These are phyloP conservation scores for Vanessa tameamea DNA, from an alignment of 1,140 invertebrate species.

Conservation along the genomic window DNA sequence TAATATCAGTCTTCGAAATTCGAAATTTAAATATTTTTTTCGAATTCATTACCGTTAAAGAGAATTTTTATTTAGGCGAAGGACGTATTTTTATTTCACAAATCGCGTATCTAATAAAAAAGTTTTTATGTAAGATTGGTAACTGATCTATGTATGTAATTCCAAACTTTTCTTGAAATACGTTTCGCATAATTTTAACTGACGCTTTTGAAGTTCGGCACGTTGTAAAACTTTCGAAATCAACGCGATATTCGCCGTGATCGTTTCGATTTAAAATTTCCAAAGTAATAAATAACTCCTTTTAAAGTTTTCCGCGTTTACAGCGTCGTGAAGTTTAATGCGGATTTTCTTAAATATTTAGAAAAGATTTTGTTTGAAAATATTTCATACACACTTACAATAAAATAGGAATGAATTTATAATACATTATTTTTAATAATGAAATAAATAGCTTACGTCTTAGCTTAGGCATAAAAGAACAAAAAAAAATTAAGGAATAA, in stretches of 20 bases:
- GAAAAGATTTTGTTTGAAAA: background rate
- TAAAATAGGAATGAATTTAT: too few relatives aligned
- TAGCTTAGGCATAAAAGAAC: too few relatives aligned
- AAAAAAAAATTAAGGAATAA: too few relatives aligned
- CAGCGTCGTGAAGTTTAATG: background rate
- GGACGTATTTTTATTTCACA: background rate
- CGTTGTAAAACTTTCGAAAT: background rate
- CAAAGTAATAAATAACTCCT: background rate
- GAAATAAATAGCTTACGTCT: too few relatives aligned
- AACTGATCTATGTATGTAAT: background rate
- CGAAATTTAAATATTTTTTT: slow-evolving; percentile 23
- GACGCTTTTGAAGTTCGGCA: background rate
- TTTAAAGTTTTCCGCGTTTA: slow-evolving; percentile 11
- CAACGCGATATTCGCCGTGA: background rate
- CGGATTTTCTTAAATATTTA: background rate
- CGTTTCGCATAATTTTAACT: slow-evolving; percentile 8
- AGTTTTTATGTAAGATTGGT: background rate
- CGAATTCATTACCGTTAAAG: background rate
- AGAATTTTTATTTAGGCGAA: background rate
- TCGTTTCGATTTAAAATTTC: slow-evolving; percentile 4
- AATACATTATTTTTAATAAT: too few relatives aligned
- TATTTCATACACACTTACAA: too few relatives aligned
- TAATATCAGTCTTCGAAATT: slow-evolving; percentile 33
- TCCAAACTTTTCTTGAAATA: background rate
- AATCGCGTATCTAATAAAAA: background rate